Evolutionary conservation across 2,797 vertebrate species (phyloP).

Genomic region (Alosa sapidissima): DNA sequence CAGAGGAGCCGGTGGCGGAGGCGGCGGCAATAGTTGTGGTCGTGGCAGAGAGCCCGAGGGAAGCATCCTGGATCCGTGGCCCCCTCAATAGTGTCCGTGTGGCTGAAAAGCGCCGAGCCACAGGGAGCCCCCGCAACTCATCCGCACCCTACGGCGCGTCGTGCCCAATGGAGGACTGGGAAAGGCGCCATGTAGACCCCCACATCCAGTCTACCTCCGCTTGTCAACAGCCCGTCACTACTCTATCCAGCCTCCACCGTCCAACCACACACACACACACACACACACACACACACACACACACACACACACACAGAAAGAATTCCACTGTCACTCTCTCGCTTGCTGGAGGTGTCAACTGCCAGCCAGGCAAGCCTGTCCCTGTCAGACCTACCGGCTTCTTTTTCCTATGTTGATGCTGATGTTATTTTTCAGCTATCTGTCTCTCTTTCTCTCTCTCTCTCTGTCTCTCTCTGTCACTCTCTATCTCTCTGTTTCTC

Average conservation of each 20-base stretch:
- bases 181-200: neutral
- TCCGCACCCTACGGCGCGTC: neutral
- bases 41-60: neutral
- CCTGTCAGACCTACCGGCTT: constrained; percentile 7
- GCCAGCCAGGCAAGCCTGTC: constrained; percentile 15
- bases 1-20: neutral
- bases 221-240: neutral
- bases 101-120: neutral
- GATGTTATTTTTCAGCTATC: neutral
- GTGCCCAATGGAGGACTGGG: neutral
- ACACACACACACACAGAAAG: neutral
- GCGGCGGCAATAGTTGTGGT: neutral
- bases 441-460: neutral
- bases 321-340: constrained; percentile 1
- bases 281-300: neutral
- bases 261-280: neutral
- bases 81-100: neutral
- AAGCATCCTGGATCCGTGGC: neutral
- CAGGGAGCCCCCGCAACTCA: neutral
- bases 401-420: neutral
- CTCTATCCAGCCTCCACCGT: neutral
- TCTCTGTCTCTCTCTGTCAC: neutral
- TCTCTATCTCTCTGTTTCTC: neutral
- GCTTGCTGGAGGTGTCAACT: constrained; percentile 9
- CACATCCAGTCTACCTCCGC: constrained; percentile 4